A percentile compares a stretch with the other conserved stretches of the same genome.
Evolutionary conservation across 2,113 vertebrate genomes (phyloP).

Genomic region (Entelurus aequoreus): DNA sequence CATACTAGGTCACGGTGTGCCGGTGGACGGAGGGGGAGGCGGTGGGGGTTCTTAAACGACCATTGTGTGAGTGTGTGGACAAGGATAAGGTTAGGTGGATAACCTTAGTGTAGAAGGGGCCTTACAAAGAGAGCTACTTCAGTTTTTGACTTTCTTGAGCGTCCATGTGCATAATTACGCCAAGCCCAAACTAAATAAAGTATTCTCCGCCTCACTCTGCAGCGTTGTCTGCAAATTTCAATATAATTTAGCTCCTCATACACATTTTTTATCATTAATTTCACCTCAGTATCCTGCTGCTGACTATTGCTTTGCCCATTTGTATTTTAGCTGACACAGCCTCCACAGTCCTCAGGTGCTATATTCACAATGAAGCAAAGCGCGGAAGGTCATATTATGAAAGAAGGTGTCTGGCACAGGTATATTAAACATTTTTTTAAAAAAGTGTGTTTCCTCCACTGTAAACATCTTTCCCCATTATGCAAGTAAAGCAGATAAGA

Average conservation of each 20-base stretch:
- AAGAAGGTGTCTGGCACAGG: constrained; percentile 18
- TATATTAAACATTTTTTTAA: constrained; percentile 22
- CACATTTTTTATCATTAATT: constrained; percentile 23
- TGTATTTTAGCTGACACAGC: constrained; percentile 43
- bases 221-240: constrained; percentile 49
- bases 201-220: constrained; percentile 48
- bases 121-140: no score
- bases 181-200: constrained; percentile 24
- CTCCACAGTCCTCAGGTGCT: constrained; percentile 30
- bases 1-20: no score
- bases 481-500: constrained; percentile 29
- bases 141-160: constrained; percentile 15
- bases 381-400: constrained; percentile 23
- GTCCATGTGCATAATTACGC: constrained; percentile 24
- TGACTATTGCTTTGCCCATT: constrained; percentile 15
- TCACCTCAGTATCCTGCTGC: constrained; percentile 1
- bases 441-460: not conserved
- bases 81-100: no score
- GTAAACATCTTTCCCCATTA: constrained; percentile 12
- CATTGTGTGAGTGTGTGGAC: no score
- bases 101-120: no score
- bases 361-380: constrained; percentile 37
- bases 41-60: no score
- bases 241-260: constrained; percentile 23
- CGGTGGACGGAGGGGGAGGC: no score